Evolutionary conservation across 2,797 vertebrate genomes (phyloP), one percentile per base, ranked within the genome.

Genomic region (Paguma larvata): DNA sequence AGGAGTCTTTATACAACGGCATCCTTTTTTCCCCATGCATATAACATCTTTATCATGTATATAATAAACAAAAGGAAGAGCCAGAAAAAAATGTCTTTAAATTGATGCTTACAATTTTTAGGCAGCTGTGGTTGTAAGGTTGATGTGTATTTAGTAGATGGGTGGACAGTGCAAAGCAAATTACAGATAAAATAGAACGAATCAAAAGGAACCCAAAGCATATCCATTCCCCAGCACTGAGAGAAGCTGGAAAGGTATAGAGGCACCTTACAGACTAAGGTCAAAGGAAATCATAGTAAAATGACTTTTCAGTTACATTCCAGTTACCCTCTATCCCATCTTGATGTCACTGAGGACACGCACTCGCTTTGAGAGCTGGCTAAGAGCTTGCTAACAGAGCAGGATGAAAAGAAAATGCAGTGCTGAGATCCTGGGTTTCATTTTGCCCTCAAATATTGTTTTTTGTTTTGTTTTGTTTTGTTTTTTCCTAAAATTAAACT

Each of bases 401-500:
- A 59, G 46, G 23, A 93, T 30, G 19, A 13, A 77, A 48, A 70
- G 73, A 89, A 89, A 91, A 93, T 15, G 1, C 9, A 91, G 46
- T 68, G 34, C 32, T 21, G 3, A 95, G 46, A 62, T 62, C 7
- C 18, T 32, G 9, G 1, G n/a, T 44, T 94, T 65, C 63, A 85
- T 73, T 91, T 92, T 78, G 14, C 8, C 53, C 16, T 91, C 30
- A 19, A 59, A 21, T 62, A 38, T 38, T 38, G 38, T 38, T 38
- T 38, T 38, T 38, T 38, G 38, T 38, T 38, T 38, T 38, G 38
- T 38, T 38, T 38, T 38, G 6, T 48, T 34, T 38, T 46, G 38
- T 38, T 75, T 77, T 65, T 62, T 5, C 72, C 67, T 91, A 75
- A 96, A 83, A 91, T 96, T 93, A 94, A 93, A n/a, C 56, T 94